Conservation (phyloP, 2,888 invertebrate species). For the Chrysotoxum bicinctum region DNA sequence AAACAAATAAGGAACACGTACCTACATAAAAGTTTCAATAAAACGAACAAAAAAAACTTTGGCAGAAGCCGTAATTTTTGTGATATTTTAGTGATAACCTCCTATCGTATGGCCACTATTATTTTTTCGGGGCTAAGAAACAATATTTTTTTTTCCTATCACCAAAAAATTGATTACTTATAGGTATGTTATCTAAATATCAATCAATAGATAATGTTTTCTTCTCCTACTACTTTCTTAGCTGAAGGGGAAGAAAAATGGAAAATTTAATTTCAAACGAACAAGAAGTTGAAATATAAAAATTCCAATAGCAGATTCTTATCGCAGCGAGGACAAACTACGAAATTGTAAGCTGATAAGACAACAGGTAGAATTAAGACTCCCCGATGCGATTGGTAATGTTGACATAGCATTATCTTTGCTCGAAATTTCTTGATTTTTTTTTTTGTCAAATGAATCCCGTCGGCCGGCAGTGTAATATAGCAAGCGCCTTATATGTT, state of each 20-base stretch:
- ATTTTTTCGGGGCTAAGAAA: conserved; percentile 45
- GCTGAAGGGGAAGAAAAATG: background rate
- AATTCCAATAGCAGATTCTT: conserved; percentile 34
- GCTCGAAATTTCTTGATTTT: conserved; percentile 2
- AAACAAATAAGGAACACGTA: conserved; percentile 19
- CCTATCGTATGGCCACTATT: conserved; percentile 66
- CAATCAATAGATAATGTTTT: conserved; percentile 65
- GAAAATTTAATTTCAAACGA: conserved; percentile 52
- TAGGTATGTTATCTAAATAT: conserved; percentile 64
- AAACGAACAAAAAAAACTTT: conserved; percentile 27
- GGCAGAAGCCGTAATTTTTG: conserved; percentile 53
- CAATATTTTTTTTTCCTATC: conserved; percentile 36
- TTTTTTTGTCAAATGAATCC: background rate
- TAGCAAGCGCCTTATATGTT: too few species aligned
- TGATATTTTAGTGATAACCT: conserved; percentile 46
- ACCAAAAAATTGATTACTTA: conserved; percentile 63
- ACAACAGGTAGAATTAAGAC: conserved; percentile 56
- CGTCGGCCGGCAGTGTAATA: too few species aligned
- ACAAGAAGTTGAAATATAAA: conserved; percentile 61
- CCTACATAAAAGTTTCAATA: conserved; percentile 1
- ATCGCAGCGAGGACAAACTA: conserved; percentile 31
- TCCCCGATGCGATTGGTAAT: conserved; percentile 1
- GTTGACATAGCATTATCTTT: conserved; percentile 50
- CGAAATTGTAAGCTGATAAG: conserved; percentile 48
- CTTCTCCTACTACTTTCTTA: background rate